A percentile compares a stretch with the other conserved stretches of the same genome.
Conservation (phyloP, 2,113 vertebrate genomes). For the Anolis sagrei region DNA sequence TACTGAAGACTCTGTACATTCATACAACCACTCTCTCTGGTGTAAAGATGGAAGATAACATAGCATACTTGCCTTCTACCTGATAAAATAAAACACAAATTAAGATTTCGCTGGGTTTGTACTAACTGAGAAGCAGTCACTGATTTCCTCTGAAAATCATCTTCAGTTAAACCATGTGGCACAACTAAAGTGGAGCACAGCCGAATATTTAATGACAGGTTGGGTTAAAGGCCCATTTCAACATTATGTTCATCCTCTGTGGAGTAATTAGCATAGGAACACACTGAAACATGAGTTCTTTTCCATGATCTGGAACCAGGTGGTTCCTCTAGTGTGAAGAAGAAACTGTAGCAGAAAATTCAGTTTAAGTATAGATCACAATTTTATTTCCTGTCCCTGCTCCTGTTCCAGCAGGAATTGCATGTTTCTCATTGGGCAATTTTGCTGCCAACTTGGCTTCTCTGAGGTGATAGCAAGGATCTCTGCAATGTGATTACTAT, state of each 20-base stretch:
- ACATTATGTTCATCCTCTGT: not conserved
- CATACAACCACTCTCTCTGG: not conserved
- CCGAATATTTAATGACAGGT: not conserved
- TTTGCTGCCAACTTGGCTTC: constrained; percentile 42
- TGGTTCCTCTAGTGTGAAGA: not conserved
- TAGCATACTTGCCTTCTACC: not conserved
- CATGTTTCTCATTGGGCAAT: not conserved
- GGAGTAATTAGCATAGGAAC: not conserved
- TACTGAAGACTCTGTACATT: not conserved
- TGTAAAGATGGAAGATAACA: not conserved
- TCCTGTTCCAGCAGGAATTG: constrained; percentile 32
- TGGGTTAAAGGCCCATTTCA: not conserved
- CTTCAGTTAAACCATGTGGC: not conserved
- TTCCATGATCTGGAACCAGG: not conserved
- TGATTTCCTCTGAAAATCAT: not conserved
- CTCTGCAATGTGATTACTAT: constrained; percentile 23
- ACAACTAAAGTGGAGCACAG: not conserved
- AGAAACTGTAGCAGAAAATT: constrained; percentile 27
- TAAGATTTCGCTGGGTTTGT: not conserved
- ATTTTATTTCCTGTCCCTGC: not conserved
- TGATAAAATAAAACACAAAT: not conserved
- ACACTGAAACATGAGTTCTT: not conserved
- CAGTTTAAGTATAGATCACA: not conserved
- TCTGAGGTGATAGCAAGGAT: not conserved
- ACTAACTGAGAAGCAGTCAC: not conserved